Percentiles rank a stretch among this genome's conserved stretches.
Conservation (phyloP, 2,888 invertebrate genomes). For the Cyclophora punctaria region DNA sequence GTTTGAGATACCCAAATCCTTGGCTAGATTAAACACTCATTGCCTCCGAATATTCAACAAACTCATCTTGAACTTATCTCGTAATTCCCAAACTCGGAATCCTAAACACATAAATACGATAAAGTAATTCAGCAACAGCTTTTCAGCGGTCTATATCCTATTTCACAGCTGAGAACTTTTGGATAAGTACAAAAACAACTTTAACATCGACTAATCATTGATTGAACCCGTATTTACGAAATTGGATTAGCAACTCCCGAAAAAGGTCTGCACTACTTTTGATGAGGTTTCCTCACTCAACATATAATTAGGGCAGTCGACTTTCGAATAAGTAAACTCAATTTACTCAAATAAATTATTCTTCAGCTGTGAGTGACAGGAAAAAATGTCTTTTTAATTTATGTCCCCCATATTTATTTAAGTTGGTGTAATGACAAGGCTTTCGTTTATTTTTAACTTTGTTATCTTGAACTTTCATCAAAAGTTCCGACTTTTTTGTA, state of each 20-base stretch:
- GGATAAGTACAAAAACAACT: conserved; percentile 5
- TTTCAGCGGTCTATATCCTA: too few species aligned
- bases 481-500: too few species aligned
- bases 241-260: conserved; percentile 24
- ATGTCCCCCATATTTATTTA: too few species aligned
- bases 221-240: conserved; percentile 16
- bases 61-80: too few species aligned
- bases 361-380: conserved; percentile 1
- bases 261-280: conserved; percentile 20
- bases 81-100: too few species aligned
- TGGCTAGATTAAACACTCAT: too few species aligned
- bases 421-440: too few species aligned
- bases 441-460: too few species aligned
- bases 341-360: not conserved
- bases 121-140: not conserved
- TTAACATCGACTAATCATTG: conserved; percentile 20
- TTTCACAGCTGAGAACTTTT: conserved; percentile 16
- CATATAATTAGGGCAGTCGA: conserved; percentile 1
- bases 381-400: not conserved
- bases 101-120: too few species aligned
- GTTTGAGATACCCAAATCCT: too few species aligned
- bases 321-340: not conserved
- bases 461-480: too few species aligned
- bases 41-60: too few species aligned
- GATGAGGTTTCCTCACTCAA: conserved; percentile 21